Evolutionary conservation across 2,888 invertebrate genomes (phyloP), one percentile per base, ranked within the genome.

Genomic region (Callimorpha dominula): DNA sequence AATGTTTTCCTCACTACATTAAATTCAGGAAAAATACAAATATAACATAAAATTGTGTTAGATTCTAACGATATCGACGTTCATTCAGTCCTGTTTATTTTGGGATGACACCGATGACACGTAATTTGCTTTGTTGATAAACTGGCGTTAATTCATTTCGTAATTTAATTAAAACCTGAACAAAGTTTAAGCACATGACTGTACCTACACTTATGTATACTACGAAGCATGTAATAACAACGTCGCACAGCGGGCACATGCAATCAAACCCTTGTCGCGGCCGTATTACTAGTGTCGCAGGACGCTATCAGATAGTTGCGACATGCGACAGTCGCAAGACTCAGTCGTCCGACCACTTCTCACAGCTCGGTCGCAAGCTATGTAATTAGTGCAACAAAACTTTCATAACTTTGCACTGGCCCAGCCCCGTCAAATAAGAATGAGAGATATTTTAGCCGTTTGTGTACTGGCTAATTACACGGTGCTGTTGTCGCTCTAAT

Each of bases 331-430:
- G 72, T 77, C 83, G 73, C 76, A 68, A 63, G 78, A 66, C 78
- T 75, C 76, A 78, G 80, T 78, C 78, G 82, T 81, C 82, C 74
- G 80, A 79, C 78, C 77, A 81, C 81, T 78, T 78, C 76, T 78
- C 80, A 74, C 74, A 66, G 57, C 62, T 66, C 63, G 71, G 43
- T 78, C 74, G 70, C 79, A 84, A 83, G 87, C 89, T 86, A 78
- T 92, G 88, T 93, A 93, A 95, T 94, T 94, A 95, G 88, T 87
- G 86, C 87, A 87, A 87, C 90, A 89, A 92, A 93, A 92, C 92
- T 93, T 93, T 92, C 92, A 93, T 94, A 94, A 92, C 89, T 87
- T 65, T 69, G 65, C 74, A 74, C 64, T 43, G 60, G 81, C 80
- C 84, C 82, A 81, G 75, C 74, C 75, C 89, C 86, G 87, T 91